phyloP scores from a whole-genome alignment of 2,888 invertebrate genomes.

The Pogonocherus hispidulus region DNA sequence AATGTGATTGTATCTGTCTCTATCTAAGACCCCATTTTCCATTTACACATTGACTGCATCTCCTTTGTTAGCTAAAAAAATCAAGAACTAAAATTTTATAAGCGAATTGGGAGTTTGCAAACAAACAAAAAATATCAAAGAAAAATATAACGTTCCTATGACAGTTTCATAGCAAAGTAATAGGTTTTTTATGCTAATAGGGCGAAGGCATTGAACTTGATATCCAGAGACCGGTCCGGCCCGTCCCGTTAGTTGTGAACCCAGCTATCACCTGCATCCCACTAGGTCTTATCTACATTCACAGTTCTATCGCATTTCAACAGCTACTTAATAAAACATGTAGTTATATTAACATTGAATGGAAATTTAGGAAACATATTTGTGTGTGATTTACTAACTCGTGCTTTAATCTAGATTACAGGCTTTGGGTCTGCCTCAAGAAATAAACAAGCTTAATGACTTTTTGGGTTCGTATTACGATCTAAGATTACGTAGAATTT shows the following conservation, averaged over 20 bases:
- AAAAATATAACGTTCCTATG: conserved; percentile 8
- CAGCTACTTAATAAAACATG: conserved; percentile 15
- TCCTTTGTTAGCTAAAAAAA: conserved; percentile 1
- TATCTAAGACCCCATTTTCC: not conserved
- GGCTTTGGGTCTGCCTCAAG: not conserved
- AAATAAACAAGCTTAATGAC: not conserved
- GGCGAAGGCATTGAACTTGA: conserved; percentile 35
- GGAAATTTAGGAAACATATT: not conserved
- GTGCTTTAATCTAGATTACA: not conserved
- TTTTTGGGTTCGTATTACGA: not conserved
- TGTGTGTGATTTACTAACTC: not conserved
- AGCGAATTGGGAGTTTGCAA: not conserved
- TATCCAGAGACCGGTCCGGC: conserved; percentile 26
- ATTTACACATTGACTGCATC: conserved; percentile 29
- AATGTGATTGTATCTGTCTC: no score
- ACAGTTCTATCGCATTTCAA: not conserved
- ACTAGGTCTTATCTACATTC: conserved; percentile 1
- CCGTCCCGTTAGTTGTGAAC: conserved; percentile 36
- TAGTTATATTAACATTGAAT: conserved; percentile 16
- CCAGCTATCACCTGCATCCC: conserved; percentile 33
- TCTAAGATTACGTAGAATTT: not conserved
- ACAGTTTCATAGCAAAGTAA: conserved; percentile 18
- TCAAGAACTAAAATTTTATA: conserved; percentile 5
- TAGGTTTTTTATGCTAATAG: conserved; percentile 27
- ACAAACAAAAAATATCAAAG: conserved; percentile 10